These are phyloP conservation scores for Meles meles DNA, from an alignment of 2,113 vertebrate genomes.

Conservation along the genomic window DNA sequence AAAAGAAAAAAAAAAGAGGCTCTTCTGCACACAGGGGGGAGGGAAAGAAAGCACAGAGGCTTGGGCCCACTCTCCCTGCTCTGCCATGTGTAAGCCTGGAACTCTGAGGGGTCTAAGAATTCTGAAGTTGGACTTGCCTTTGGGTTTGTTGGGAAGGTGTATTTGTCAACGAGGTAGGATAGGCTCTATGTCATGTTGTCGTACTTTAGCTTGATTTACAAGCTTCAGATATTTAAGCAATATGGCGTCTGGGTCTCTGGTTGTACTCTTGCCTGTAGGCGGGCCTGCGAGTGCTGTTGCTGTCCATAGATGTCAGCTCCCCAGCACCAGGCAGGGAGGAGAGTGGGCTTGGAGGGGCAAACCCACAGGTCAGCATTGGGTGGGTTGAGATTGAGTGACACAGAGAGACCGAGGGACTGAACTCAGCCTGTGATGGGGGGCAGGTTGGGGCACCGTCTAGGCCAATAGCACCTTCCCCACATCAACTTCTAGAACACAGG, in stretches of 20 bases:
- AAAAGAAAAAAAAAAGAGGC: no score
- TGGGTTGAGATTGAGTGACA: background rate
- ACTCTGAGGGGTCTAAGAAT: background rate
- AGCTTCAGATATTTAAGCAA: background rate
- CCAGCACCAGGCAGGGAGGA: background rate
- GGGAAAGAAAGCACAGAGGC: background rate
- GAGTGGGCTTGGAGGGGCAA: background rate
- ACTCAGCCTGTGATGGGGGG: background rate
- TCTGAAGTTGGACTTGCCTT: background rate
- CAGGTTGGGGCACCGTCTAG: background rate
- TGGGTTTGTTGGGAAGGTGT: background rate
- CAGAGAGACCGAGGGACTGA: rapidly evolving
- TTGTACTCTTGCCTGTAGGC: background rate
- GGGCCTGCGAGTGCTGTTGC: background rate
- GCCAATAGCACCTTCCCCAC: background rate
- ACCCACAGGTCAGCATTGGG: background rate
- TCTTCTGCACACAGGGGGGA: background rate
- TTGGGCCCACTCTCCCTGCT: background rate
- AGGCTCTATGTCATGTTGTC: background rate
- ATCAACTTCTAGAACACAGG: background rate
- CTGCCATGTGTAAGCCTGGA: no score
- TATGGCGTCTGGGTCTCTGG: background rate
- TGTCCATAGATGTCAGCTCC: background rate
- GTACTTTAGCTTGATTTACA: background rate
- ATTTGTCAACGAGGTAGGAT: background rate